These are phyloP conservation scores for Dicentrarchus labrax DNA, from an alignment of 2,113 vertebrate genomes.

Conservation along the genomic window DNA sequence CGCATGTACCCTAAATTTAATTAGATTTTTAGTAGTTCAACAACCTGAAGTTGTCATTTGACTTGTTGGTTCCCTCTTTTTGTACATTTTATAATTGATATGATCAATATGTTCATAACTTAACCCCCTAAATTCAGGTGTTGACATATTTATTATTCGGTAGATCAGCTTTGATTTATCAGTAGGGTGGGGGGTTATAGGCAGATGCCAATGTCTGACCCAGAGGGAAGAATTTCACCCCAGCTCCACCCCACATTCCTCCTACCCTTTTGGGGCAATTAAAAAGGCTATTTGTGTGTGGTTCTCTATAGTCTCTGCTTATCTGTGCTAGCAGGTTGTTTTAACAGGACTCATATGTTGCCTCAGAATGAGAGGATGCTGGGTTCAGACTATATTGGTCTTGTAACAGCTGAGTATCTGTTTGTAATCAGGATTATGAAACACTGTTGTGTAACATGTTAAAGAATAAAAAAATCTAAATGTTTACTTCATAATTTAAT, in stretches of 20 bases:
- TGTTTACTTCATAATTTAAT: background rate
- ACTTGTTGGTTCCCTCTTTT: background rate
- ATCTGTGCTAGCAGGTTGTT: background rate
- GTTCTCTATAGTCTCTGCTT: background rate
- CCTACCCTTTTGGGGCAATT: background rate
- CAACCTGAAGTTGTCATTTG: background rate
- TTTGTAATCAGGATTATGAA: background rate
- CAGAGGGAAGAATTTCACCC: conserved; percentile 21
- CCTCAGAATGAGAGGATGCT: background rate
- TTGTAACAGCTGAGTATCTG: background rate
- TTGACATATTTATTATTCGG: background rate
- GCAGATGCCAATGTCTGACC: background rate
- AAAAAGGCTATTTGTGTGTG: background rate
- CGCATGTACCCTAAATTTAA: too few species aligned
- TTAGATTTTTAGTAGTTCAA: too few species aligned
- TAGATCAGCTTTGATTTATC: background rate
- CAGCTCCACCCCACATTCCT: conserved; percentile 43
- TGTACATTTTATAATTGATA: background rate
- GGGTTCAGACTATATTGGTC: background rate
- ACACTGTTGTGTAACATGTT: background rate
- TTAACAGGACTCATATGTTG: background rate
- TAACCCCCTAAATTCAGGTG: too few species aligned
- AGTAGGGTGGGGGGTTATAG: background rate
- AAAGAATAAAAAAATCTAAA: background rate
- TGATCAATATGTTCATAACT: background rate